Percentiles rank a stretch among this genome's conserved stretches.
Conservation (phyloP, 2,113 vertebrate genomes). For the Carlito syrichta region DNA sequence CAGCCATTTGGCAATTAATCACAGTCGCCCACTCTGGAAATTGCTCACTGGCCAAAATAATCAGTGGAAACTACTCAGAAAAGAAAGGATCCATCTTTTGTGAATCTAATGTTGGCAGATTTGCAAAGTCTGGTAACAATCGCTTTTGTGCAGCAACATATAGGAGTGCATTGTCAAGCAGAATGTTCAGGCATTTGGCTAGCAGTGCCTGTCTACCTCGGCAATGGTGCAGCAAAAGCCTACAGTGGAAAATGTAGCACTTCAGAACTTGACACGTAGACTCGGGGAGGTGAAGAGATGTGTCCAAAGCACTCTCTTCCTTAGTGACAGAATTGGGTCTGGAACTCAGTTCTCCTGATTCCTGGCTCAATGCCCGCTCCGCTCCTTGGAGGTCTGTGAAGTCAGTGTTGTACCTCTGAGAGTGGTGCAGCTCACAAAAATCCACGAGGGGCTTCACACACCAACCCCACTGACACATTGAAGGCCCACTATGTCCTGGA, state of each 20-base stretch:
- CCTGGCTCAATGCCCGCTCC: no score
- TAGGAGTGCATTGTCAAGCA: background rate
- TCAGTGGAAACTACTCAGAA: constrained; percentile 43
- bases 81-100: constrained; percentile 50
- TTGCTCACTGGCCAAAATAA: constrained; percentile 52
- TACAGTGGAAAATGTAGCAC: background rate
- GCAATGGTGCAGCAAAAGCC: background rate
- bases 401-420: background rate
- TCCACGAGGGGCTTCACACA: background rate
- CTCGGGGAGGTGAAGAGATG: background rate
- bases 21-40: constrained; percentile 23
- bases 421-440: background rate
- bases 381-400: fast-evolving
- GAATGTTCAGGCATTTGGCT: background rate
- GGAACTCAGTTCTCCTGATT: background rate
- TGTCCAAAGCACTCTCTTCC: background rate
- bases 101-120: constrained; percentile 40
- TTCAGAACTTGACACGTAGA: background rate
- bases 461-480: background rate
- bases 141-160: background rate
- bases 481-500: background rate
- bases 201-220: background rate
- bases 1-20: constrained; percentile 65
- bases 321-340: background rate
- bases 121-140: constrained; percentile 18